phyloP scores from a whole-genome alignment of 2,888 invertebrate genomes.

The Bombyx huttoni region DNA sequence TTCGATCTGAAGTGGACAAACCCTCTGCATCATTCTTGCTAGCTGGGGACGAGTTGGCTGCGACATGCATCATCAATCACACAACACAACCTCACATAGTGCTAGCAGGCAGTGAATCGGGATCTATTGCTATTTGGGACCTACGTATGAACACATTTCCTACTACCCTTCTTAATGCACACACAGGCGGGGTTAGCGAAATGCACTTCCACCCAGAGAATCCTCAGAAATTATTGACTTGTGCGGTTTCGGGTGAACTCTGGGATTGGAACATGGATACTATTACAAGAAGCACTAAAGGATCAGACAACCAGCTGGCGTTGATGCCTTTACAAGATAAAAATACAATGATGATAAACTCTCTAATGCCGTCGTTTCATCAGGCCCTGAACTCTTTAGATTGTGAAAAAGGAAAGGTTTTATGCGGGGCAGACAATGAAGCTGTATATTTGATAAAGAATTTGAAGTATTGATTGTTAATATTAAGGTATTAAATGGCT shows the following conservation, averaged over 20 bases:
- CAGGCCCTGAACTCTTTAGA: conserved; percentile 88
- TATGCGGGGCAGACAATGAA: conserved; percentile 92
- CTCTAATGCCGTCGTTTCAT: conserved; percentile 80
- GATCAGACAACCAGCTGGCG: conserved; percentile 54
- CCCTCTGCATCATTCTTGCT: conserved; percentile 81
- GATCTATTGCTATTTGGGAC: conserved; percentile 92
- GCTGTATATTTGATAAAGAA: conserved; percentile 86
- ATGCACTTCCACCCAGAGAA: conserved; percentile 89
- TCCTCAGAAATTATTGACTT: conserved; percentile 87
- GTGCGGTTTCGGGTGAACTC: conserved; percentile 85
- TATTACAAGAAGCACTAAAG: conserved; percentile 47
- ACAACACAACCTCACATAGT: conserved; percentile 90
- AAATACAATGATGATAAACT: conserved; percentile 77
- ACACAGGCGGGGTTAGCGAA: conserved; percentile 83
- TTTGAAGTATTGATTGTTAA: conserved; percentile 48
- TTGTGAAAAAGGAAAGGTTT: conserved; percentile 79
- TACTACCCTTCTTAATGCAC: conserved; percentile 85
- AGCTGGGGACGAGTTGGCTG: conserved; percentile 80
- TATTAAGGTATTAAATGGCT: too few relatives aligned
- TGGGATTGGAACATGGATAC: conserved; percentile 90
- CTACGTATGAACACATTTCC: conserved; percentile 87
- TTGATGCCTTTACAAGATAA: conserved; percentile 82
- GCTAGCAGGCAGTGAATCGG: conserved; percentile 89
- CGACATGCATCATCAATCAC: conserved; percentile 84
- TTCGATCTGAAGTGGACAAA: conserved; percentile 75